Evolutionary conservation across 2,113 vertebrate genomes (phyloP).

Genomic region (Isurus oxyrinchus): DNA sequence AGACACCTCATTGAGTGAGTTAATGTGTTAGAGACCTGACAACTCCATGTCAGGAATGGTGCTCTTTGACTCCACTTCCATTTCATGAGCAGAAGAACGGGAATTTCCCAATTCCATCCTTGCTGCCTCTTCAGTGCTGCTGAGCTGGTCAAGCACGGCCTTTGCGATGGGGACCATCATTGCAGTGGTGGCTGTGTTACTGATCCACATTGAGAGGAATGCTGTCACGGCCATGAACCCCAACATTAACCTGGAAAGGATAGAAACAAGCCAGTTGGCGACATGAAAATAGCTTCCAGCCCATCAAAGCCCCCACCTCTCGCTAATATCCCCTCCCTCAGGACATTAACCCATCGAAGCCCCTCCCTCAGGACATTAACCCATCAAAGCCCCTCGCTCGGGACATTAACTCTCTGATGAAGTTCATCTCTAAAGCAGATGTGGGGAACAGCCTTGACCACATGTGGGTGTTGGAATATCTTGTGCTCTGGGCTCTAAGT

Average conservation of each 20-base stretch:
- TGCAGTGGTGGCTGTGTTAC: constrained; percentile 85
- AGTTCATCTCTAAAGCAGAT: not conserved
- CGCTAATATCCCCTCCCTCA: not conserved
- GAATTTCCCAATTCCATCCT: no score
- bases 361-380: not conserved
- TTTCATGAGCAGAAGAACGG: no score
- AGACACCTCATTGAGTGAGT: not conserved
- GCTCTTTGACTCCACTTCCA: not conserved
- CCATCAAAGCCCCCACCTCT: not conserved
- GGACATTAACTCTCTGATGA: not conserved
- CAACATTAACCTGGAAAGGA: constrained; percentile 67
- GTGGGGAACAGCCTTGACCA: not conserved
- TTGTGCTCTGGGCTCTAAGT: not conserved
- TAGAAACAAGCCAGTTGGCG: not conserved
- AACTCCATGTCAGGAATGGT: no score
- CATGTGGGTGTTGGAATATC: not conserved
- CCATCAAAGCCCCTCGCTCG: not conserved
- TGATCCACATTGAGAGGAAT: constrained; percentile 98
- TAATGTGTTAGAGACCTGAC: not conserved
- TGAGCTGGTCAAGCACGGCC: constrained; percentile 75
- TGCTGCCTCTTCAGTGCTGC: no score
- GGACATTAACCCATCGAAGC: not conserved
- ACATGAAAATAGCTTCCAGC: not conserved
- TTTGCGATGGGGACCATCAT: constrained; percentile 91
- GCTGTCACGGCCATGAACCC: constrained; percentile 86